Evolutionary conservation across 2,113 vertebrate genomes (phyloP), one percentile per base, ranked within the genome.

Genomic region (Tetrao urogallus): DNA sequence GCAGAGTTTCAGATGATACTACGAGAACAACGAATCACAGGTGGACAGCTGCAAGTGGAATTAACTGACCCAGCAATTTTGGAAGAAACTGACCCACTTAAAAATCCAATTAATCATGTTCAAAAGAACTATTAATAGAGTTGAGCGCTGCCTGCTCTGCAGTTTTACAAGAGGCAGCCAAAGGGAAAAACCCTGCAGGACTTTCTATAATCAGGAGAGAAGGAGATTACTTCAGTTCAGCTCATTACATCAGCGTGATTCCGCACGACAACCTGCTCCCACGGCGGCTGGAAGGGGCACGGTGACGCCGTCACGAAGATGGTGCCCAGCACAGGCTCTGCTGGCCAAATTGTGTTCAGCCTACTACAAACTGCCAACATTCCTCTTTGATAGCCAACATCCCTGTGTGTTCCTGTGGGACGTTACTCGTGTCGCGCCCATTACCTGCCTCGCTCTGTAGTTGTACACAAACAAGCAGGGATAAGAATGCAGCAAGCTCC

Each of bases 41-140:
- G 18, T 7, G 34, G 75, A 78, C 21, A 42, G 87, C 22, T 91
- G 79, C 60, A 72, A 43, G 34, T 17, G 30, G 54, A 93, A 74
- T 20, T 9, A 40, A 22, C 10, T 1, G 60, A 91, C 61, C 22
- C 19, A 82, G 75, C 81, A 61, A 97, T 73, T 93, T 56, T 71
- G 82, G 65, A 86, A 84, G 57, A 90, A 91, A 92, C 10, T 18
- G 47, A 88, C 73, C 65, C 65, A 57, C 28, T 88, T 86, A 81
- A 92, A 92, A 86, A 36, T 17, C 36, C 76, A 93, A 94, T 94
- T 94, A 95, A 90, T 93, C 85, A 61, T 24, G 75, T 75, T 86
- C 88, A 86, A 88, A 91, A 91, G 61, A 72, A 13, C 40, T 95
- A 72, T 83, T 92, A 94, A 91, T 84, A 86, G 58, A 75, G 42